These are phyloP conservation scores for Camponotus vicinus DNA, from an alignment of 1,140 invertebrate genomes.

Conservation along the genomic window DNA sequence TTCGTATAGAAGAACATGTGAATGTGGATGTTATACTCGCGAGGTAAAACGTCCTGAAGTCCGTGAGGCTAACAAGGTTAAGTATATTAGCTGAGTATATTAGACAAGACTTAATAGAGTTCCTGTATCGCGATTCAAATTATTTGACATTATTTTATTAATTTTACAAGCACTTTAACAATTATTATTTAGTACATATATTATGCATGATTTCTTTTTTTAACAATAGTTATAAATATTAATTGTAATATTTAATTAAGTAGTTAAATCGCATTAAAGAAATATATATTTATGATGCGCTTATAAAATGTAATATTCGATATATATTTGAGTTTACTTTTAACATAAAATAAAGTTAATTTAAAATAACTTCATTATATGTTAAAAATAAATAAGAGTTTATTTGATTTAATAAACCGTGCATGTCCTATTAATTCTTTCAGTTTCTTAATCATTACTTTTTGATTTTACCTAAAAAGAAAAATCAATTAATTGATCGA, in stretches of 20 bases:
- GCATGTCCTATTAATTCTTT: neutral
- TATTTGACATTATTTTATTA: neutral
- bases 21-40: constrained; percentile 49
- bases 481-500: constrained; percentile 28
- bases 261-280: neutral
- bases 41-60: constrained; percentile 27
- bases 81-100: neutral
- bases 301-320: too few species aligned
- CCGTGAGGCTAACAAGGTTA: constrained; percentile 8
- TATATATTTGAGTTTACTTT: too few species aligned
- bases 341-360: neutral
- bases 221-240: neutral
- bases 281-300: neutral
- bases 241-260: neutral
- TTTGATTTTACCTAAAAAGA: neutral
- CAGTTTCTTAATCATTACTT: constrained; percentile 7
- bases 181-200: too few species aligned
- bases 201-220: neutral
- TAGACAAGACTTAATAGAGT: constrained; percentile 4
- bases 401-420: too few species aligned
- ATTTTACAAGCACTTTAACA: neutral
- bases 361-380: too few species aligned
- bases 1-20: constrained; percentile 35
- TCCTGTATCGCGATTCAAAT: neutral
- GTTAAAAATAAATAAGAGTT: too few species aligned